Percentiles rank a stretch among this genome's conserved stretches.
Conservation (phyloP, 2,888 invertebrate species). For the Sympetrum striolatum region DNA sequence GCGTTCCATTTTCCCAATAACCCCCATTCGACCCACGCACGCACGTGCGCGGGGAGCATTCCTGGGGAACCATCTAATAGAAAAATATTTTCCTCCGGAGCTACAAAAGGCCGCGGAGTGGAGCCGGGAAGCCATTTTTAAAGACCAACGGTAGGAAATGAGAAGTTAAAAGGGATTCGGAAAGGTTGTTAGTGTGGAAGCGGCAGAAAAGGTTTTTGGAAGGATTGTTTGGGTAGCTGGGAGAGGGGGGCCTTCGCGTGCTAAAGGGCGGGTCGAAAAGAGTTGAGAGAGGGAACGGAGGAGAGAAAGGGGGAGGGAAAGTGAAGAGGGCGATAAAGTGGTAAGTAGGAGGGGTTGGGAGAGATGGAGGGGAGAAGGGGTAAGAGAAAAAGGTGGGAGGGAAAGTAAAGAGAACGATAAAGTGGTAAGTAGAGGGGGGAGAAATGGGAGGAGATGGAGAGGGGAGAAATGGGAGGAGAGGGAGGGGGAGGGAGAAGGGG, state of each 20-base stretch:
- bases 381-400: neutral
- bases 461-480: too few relatives aligned
- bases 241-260: neutral
- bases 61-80: neutral
- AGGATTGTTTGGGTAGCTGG: neutral
- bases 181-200: neutral
- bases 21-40: neutral
- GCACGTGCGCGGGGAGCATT: neutral
- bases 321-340: neutral
- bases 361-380: neutral
- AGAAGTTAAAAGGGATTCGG: constrained; percentile 37
- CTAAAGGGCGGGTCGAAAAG: neutral
- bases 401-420: neutral
- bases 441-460: too few relatives aligned
- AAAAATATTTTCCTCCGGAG: constrained; percentile 10
- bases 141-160: constrained; percentile 7
- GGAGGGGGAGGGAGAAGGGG: too few relatives aligned
- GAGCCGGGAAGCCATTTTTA: constrained; percentile 16
- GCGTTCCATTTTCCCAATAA: neutral
- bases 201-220: neutral
- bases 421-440: neutral
- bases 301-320: neutral
- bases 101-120: neutral
- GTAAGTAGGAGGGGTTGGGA: too few relatives aligned
- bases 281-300: neutral